phyloP scores from a whole-genome alignment of 2,113 vertebrate genomes.

The Oncorhynchus gorbuscha region DNA sequence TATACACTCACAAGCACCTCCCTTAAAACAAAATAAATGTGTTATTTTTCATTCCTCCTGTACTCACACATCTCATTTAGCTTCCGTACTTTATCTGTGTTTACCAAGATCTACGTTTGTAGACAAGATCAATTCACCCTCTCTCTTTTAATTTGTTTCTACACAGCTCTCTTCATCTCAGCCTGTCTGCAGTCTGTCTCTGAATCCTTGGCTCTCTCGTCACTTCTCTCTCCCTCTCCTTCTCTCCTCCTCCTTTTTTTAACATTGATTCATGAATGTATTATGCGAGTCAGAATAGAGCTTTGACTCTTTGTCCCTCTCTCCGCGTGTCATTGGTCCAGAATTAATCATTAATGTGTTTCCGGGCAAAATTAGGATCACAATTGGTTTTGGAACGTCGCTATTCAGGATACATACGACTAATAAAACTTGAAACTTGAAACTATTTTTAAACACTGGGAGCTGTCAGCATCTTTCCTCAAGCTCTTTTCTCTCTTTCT shows the following conservation, averaged over 20 bases:
- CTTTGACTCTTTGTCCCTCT: conserved; percentile 62
- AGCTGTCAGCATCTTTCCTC: conserved; percentile 41
- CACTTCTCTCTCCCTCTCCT: not conserved
- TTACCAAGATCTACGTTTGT: too few species aligned
- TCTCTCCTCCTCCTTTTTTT: conserved; percentile 42
- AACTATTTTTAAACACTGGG: conserved; percentile 50
- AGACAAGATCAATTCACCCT: too few species aligned
- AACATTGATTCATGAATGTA: conserved; percentile 65
- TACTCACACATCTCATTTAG: too few species aligned
- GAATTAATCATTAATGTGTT: conserved; percentile 66
- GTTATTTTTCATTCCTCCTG: too few species aligned
- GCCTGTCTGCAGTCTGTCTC: conserved; percentile 25
- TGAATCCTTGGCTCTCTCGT: too few species aligned
- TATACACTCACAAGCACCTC: too few species aligned
- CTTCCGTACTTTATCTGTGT: too few species aligned
- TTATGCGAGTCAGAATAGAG: conserved; percentile 71
- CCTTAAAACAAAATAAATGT: too few species aligned
- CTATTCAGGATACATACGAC: conserved; percentile 39
- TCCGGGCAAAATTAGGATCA: conserved; percentile 62
- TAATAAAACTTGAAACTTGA: too few species aligned
- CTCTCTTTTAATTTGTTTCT: too few species aligned
- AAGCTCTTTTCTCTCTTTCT: too few species aligned
- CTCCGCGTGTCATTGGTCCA: conserved; percentile 61
- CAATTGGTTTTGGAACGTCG: conserved; percentile 32
- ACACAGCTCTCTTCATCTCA: not conserved